These are phyloP conservation scores for Seira ritae DNA, from an alignment of 2,888 invertebrate species.

Conservation along the genomic window DNA sequence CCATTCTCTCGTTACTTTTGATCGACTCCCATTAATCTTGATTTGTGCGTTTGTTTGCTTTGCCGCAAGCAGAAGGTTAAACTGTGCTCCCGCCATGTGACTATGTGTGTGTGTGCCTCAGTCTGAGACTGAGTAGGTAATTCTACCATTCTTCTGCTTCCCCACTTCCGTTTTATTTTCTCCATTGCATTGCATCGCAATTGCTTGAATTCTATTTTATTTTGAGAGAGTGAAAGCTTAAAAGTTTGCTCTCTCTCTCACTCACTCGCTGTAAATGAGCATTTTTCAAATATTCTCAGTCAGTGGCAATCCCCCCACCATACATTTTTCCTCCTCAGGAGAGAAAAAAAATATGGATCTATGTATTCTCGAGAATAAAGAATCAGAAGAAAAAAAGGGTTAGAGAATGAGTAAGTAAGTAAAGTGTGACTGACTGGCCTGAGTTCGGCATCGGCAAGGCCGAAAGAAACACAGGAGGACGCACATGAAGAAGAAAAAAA, in stretches of 20 bases:
- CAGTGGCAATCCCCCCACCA: background rate
- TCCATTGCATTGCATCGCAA: too few relatives aligned
- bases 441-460: background rate
- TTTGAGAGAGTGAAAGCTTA: background rate
- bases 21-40: constrained; percentile 49
- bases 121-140: too few relatives aligned
- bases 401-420: constrained; percentile 20
- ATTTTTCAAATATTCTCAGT: constrained; percentile 55
- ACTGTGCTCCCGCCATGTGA: constrained; percentile 6
- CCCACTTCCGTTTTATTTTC: too few relatives aligned
- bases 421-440: too few relatives aligned
- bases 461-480: background rate
- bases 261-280: constrained; percentile 42
- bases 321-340: constrained; percentile 13
- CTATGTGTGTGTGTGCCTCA: background rate
- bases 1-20: background rate
- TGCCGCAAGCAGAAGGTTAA: constrained; percentile 36
- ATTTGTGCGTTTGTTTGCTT: constrained; percentile 19
- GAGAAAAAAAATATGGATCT: constrained; percentile 9
- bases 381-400: background rate
- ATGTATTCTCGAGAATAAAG: constrained; percentile 13
- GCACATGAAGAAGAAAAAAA: constrained; percentile 22
- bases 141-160: background rate
- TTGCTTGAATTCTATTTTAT: too few relatives aligned
- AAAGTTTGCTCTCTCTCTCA: background rate